phyloP scores from a whole-genome alignment of 2,797 vertebrate species.

The Gymnothorax reevesii region DNA sequence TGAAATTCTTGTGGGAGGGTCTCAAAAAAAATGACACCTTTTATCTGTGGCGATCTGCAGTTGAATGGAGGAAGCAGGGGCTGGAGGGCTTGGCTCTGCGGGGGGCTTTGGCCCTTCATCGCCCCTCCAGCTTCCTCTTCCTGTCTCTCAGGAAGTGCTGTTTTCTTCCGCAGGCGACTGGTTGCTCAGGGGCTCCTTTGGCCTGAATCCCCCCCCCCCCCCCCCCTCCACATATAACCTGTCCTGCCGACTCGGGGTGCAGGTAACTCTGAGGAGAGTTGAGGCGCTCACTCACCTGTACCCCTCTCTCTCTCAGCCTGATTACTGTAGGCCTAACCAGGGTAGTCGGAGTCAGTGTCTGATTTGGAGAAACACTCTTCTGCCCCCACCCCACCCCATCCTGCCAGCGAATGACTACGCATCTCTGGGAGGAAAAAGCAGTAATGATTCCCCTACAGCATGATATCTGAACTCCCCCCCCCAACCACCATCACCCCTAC shows the following conservation, averaged over 20 bases:
- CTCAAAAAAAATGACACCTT: no score
- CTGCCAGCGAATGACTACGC: background rate
- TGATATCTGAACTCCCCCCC: background rate
- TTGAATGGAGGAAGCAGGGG: no score
- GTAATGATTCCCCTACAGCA: background rate
- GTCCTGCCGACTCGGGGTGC: background rate
- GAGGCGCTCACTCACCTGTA: background rate
- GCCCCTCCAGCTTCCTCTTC: background rate
- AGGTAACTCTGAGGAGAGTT: background rate
- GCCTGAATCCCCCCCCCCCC: background rate
- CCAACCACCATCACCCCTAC: background rate
- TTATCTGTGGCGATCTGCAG: no score
- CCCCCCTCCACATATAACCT: background rate
- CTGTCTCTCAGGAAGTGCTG: slow-evolving; percentile 36
- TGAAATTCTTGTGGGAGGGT: no score
- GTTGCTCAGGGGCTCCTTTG: slow-evolving; percentile 35
- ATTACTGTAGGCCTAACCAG: background rate
- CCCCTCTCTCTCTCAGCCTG: background rate
- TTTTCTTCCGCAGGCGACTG: slow-evolving; percentile 40
- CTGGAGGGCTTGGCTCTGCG: no score
- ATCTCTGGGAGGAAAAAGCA: no score
- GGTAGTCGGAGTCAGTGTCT: background rate
- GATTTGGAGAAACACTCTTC: background rate
- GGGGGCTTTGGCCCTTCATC: background rate
- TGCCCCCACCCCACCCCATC: background rate